These are phyloP conservation scores for Nycticorax nycticorax DNA, from an alignment of 2,113 vertebrate genomes.

Conservation along the genomic window DNA sequence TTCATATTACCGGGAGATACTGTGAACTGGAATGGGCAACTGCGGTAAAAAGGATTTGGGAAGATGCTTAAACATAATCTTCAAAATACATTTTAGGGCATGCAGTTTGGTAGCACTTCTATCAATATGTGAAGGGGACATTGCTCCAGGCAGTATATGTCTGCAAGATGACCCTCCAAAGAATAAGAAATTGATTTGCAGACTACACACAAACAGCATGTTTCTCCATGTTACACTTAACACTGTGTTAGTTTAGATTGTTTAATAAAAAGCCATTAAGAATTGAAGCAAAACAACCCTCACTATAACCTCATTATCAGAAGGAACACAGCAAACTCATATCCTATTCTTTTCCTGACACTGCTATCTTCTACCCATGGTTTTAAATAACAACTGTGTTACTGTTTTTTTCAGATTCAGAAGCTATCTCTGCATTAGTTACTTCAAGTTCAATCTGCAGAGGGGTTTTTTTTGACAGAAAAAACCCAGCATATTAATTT, in stretches of 20 bases:
- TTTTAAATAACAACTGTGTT: not conserved
- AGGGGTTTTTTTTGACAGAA: not conserved
- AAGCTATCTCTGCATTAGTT: not conserved
- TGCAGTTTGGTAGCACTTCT: not conserved
- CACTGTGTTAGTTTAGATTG: not conserved
- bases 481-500: not conserved
- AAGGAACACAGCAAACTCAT: not conserved
- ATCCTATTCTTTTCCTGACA: not conserved
- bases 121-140: not conserved
- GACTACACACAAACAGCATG: accelerated
- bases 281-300: not conserved
- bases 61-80: not conserved
- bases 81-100: not conserved
- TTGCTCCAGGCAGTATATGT: not conserved
- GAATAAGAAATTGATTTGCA: not conserved
- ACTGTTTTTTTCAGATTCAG: not conserved
- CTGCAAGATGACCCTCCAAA: not conserved
- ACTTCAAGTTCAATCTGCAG: not conserved
- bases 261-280: not conserved
- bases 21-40: not conserved
- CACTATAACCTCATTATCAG: not conserved
- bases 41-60: not conserved
- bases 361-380: not conserved
- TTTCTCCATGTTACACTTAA: not conserved
- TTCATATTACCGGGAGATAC: not conserved